phyloP scores from a whole-genome alignment of 2,797 vertebrate species.

The Clarias pachynema region DNA sequence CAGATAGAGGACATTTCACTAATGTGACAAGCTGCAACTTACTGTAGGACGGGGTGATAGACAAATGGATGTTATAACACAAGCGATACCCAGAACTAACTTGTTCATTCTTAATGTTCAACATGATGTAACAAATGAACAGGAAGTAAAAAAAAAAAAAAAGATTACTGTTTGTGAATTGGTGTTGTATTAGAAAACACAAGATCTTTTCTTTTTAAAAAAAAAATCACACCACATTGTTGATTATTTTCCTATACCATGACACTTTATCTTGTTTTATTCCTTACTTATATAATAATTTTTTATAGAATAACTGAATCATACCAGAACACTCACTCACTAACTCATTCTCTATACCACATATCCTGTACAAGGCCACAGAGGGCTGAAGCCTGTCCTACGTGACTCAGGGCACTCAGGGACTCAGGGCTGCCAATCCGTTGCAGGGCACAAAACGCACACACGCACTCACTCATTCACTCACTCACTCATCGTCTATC shows the following conservation, averaged over 20 bases:
- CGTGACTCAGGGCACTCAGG: too few species aligned
- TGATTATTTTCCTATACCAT: conserved; percentile 1
- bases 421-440: too few species aligned
- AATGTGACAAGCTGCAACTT: neutral
- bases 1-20: neutral
- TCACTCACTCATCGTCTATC: too few species aligned
- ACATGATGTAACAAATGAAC: neutral
- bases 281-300: neutral
- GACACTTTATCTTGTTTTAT: neutral
- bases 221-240: neutral
- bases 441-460: too few species aligned
- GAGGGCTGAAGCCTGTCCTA: too few species aligned
- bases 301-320: neutral
- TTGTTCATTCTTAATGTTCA: neutral
- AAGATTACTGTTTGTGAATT: neutral
- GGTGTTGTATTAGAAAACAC: neutral
- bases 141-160: neutral
- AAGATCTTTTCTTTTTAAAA: too few species aligned
- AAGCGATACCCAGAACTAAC: neutral
- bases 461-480: too few species aligned
- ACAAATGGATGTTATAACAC: neutral
- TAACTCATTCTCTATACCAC: too few species aligned
- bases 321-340: too few species aligned
- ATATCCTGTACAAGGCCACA: too few species aligned
- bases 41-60: neutral